Evolutionary conservation across 2,797 vertebrate species (phyloP).

Genomic region (Leptatherina wallacei): DNA sequence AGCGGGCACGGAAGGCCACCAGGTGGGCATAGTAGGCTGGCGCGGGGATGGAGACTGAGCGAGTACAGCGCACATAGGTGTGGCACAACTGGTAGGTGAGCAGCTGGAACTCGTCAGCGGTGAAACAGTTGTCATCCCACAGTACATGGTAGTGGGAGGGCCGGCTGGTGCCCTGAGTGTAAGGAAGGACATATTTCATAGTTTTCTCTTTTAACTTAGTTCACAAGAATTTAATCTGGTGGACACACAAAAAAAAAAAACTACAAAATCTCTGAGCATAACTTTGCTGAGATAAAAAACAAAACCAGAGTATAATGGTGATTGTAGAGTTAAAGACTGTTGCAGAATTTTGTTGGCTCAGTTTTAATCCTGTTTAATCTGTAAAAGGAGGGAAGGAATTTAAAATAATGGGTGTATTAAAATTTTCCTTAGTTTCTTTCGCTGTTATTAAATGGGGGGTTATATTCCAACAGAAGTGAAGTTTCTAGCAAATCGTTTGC

Average conservation of each 20-base stretch:
- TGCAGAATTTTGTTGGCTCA: neutral
- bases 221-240: neutral
- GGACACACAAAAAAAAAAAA: neutral
- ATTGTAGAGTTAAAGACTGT: neutral
- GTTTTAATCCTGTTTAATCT: neutral
- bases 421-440: neutral
- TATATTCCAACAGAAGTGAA: too few relatives aligned
- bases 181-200: neutral
- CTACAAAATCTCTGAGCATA: neutral
- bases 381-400: neutral
- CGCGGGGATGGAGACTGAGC: slow-evolving; percentile 97
- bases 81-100: slow-evolving; percentile 99
- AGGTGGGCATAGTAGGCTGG: slow-evolving; percentile 98
- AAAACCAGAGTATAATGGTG: neutral
- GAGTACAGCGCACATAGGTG: slow-evolving; percentile 97
- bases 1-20: slow-evolving; percentile 97
- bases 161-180: slow-evolving; percentile 93
- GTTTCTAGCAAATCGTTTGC: neutral
- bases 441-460: neutral
- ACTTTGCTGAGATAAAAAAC: neutral
- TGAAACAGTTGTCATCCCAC: slow-evolving; percentile 99
- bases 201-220: neutral
- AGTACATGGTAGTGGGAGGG: slow-evolving; percentile 98
- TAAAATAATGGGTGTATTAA: neutral
- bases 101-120: slow-evolving; percentile 98